Percentiles rank a stretch among this genome's conserved stretches.
phyloP scores from a whole-genome alignment of 2,113 vertebrate species.

The Platysteira castanea region DNA sequence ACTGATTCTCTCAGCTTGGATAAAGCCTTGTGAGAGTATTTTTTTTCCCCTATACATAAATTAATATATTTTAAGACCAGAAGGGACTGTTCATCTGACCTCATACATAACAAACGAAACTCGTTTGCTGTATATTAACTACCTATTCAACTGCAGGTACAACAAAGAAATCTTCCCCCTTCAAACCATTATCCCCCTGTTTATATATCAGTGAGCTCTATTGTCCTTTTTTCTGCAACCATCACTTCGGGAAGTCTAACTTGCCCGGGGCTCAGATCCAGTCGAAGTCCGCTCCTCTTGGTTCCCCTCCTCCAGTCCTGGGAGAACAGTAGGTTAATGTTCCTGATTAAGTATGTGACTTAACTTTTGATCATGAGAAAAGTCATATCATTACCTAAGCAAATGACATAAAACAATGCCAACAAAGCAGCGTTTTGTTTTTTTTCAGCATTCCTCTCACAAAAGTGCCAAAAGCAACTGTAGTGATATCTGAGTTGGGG shows the following conservation, averaged over 20 bases:
- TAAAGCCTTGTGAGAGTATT: not conserved
- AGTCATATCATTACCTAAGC: not conserved
- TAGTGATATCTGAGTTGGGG: not conserved
- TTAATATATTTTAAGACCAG: conserved; percentile 13
- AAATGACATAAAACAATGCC: not conserved
- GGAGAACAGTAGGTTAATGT: fast-evolving
- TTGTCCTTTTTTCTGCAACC: not conserved
- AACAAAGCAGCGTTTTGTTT: fast-evolving
- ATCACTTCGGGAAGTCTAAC: not conserved
- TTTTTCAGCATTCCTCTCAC: not conserved
- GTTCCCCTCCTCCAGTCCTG: not conserved
- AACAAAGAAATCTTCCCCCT: not conserved
- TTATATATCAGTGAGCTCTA: not conserved
- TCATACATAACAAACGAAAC: not conserved
- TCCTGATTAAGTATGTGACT: not conserved
- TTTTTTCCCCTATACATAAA: not conserved
- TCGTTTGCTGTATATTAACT: not conserved
- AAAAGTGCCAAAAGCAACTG: not conserved
- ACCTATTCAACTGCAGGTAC: not conserved
- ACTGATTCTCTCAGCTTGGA: not conserved
- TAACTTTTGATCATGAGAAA: not conserved
- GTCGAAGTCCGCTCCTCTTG: not conserved
- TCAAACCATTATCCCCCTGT: not conserved
- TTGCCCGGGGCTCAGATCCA: not conserved
- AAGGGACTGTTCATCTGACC: not conserved